Conservation (phyloP, 2,888 invertebrate species). For the Gymnocheta viridis region DNA sequence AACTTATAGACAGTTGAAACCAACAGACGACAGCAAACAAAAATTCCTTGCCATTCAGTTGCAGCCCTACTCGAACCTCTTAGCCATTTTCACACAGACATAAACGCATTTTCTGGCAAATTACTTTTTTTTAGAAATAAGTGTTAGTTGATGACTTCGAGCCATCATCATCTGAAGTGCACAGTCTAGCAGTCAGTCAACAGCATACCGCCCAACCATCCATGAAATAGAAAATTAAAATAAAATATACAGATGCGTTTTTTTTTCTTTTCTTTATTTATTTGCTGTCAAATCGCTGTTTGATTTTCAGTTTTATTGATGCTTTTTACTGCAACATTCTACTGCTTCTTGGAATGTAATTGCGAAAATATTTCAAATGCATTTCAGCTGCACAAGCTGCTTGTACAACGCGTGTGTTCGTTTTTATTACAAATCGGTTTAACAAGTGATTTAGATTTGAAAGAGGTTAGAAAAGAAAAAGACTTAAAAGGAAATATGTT, state of each 20-base stretch:
- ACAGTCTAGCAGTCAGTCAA: neutral
- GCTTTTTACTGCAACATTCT: constrained; percentile 44
- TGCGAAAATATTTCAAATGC: constrained; percentile 42
- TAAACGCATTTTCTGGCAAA: constrained; percentile 10
- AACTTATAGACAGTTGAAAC: constrained; percentile 19
- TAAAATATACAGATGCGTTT: neutral
- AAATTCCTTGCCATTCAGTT: neutral
- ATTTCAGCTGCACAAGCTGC: constrained; percentile 14
- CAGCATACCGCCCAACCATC: neutral
- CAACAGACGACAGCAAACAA: constrained; percentile 21
- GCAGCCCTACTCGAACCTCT: neutral
- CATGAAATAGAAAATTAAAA: constrained; percentile 26
- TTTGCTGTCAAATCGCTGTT: constrained; percentile 59
- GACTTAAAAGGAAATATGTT: too few species aligned
- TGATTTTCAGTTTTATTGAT: constrained; percentile 19
- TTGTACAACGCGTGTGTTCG: neutral
- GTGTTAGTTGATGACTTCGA: constrained; percentile 35
- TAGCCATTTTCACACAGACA: neutral
- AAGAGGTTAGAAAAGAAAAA: too few species aligned
- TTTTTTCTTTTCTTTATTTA: constrained; percentile 27
- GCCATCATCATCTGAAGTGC: constrained; percentile 17
- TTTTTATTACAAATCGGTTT: neutral
- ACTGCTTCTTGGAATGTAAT: constrained; percentile 37
- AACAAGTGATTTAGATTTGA: neutral
- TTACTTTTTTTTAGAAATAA: constrained; percentile 29